phyloP scores from a whole-genome alignment of 2,113 vertebrate genomes.

The Lasiurus borealis region DNA sequence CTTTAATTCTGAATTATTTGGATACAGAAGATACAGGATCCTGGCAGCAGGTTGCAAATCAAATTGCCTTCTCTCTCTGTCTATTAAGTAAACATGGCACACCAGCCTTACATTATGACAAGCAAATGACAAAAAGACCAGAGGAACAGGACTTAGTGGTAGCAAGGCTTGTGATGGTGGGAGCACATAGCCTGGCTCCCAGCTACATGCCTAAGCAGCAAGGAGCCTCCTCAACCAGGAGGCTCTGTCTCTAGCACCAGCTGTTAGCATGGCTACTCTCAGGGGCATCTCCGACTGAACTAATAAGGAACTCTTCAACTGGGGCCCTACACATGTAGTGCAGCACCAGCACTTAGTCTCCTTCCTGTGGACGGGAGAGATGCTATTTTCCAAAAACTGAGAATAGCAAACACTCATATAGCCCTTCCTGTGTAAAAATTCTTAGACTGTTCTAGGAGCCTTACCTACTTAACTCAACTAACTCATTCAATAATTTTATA shows the following conservation, averaged over 20 bases:
- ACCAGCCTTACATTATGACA: neutral
- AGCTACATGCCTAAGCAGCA: neutral
- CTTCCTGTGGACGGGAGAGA: neutral
- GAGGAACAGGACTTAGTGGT: neutral
- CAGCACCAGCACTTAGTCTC: neutral
- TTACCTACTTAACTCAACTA: neutral
- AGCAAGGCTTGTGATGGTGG: neutral
- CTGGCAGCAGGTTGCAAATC: constrained; percentile 7
- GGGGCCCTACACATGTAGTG: too few relatives aligned
- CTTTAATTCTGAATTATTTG: constrained; percentile 57
- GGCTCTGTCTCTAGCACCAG: neutral
- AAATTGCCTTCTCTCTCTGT: constrained; percentile 2
- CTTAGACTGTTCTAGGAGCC: neutral
- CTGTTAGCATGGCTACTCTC: neutral
- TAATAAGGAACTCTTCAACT: neutral
- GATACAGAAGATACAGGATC: neutral
- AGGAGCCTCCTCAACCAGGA: neutral
- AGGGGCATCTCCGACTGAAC: neutral
- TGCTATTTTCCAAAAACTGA: neutral
- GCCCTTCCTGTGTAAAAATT: neutral
- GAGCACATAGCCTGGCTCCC: neutral
- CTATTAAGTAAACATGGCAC: neutral
- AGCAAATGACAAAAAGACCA: neutral
- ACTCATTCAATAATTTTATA: neutral
- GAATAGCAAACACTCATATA: neutral